Base-by-base conservation (phyloP, 2,888 invertebrate species). In the Lysandra bellargus region DNA sequence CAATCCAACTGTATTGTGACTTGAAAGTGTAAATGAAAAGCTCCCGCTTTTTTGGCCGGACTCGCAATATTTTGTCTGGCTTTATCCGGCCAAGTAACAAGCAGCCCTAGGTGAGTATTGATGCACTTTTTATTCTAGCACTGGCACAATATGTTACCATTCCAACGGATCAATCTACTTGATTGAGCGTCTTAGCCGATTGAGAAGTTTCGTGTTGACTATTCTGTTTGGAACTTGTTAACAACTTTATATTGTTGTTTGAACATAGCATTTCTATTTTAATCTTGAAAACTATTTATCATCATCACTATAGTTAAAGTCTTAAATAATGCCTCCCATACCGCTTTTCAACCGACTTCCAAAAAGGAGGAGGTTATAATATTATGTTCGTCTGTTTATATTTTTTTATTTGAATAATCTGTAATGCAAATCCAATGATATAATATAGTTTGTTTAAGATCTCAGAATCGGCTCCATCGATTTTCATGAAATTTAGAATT, bases 131-230 rank as follows among this genome's bases (percentile, higher is more conserved):
- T 92, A 89, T 91, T 92, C 89, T 87, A 88, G 86, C 87, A 87
- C 87, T 88, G 89, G 89, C 86, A 92, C 92, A 93, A 92, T 92
- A 91, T 91, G 89, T 92, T 92, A 86, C 87, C 86, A 88, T 88
- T 87, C 86, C 83, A 83, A 84, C 85, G 83, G 84, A 87, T 88
- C 90, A 88, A 89, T 89, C 85, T 87, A 86, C 87, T 89, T 90
- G 89, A 91, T 91, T 88, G 90, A 91, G 90, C 89, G 84, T 84
- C 85, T 87, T 84, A 83, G 84, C 81, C 83, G 84, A 85, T 85
- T 86, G 86, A 84, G 83, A 81, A 78, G 79, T 82, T 80, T 5
- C 40, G 14, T 37, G 40, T 60, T 23, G 73, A 78, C 61, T 78
- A 17, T 79, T 44, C 12, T 53, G 30, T 75, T 44, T 49, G 44